Evolutionary conservation across 2,113 vertebrate species (phyloP).

Genomic region (Hipposideros armiger): DNA sequence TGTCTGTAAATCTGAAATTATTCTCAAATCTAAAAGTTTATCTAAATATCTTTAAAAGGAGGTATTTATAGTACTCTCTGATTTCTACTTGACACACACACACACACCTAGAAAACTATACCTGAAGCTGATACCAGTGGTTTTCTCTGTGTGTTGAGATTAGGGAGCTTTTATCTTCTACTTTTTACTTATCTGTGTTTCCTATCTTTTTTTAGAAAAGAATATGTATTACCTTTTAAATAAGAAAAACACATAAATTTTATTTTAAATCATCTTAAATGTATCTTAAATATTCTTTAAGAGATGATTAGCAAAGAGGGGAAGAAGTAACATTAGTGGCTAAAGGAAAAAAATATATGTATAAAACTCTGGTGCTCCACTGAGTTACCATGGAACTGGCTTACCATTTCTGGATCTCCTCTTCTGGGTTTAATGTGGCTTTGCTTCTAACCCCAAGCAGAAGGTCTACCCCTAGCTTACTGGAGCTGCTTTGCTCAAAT

Average conservation of each 20-base stretch:
- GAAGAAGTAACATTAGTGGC: not conserved
- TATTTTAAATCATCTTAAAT: not conserved
- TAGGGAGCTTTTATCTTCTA: not conserved
- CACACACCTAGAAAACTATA: not conserved
- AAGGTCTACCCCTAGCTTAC: not conserved
- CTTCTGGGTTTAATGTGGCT: not conserved
- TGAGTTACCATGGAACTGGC: accelerated
- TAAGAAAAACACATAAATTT: not conserved
- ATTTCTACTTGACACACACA: not conserved
- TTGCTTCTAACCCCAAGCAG: not conserved
- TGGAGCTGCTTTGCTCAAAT: not conserved
- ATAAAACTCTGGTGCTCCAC: too few species aligned
- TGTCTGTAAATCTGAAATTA: not conserved
- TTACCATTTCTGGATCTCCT: not conserved
- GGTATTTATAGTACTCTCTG: not conserved
- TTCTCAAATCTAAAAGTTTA: not conserved
- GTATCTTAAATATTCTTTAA: conserved; percentile 15
- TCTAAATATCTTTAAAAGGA: not conserved
- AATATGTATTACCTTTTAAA: not conserved
- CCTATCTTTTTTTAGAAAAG: not conserved
- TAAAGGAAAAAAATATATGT: not conserved
- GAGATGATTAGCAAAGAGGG: not conserved
- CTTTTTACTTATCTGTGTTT: not conserved
- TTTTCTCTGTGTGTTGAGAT: not conserved
- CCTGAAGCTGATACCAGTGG: not conserved